Evolutionary conservation across 2,113 vertebrate species (phyloP), one percentile per base, ranked within the genome.

Genomic region (Bubo blakistoni): DNA sequence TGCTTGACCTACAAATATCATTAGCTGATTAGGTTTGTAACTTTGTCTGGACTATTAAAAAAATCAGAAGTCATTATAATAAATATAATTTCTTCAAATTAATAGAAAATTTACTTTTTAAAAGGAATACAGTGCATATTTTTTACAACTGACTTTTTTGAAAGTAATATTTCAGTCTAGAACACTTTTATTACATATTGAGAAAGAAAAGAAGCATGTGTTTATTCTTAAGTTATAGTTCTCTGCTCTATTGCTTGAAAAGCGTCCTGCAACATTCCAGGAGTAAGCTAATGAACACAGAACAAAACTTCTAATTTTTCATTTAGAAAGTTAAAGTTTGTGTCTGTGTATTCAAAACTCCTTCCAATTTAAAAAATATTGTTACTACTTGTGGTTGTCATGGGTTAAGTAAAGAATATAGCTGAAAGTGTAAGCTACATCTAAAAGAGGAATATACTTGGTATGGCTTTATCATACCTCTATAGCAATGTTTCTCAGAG

Each of bases 251-350:
- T 66, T 59, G 32, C 52, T 73, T 74, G 36, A 58, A 66, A 38
- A 38, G 20, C 16, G 11, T 46, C 61, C 21, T 59, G 4, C 18
- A 74, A 19, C 2, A 4, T 2, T 19, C 38, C 0, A 1, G 9
- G 17, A 36, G 9, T 59, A 67, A 74, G 18, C 7, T 74, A 36
- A 25, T 3, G 13, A 72, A 65, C 25, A 26, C 24, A 49, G 21
- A 51, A 58, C 22, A 73, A 73, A 81, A 58, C 6, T 42, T 57
- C 6, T 32, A 1, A 32, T 54, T 58, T 73, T 89, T 73, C 32
- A 51, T 58, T 66, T 58, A 27, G 9, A 51, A 51, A 58, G 13
- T 49, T 73, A 15, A 51, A 42, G 9, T 22, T 20, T 27, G 11
- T 24, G 21, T 58, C 19, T 49, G 9, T 40, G 24, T n/a, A 44